Percentiles rank a stretch among this genome's conserved stretches.
phyloP scores from a whole-genome alignment of 2,113 vertebrate species.

The Gobius niger region DNA sequence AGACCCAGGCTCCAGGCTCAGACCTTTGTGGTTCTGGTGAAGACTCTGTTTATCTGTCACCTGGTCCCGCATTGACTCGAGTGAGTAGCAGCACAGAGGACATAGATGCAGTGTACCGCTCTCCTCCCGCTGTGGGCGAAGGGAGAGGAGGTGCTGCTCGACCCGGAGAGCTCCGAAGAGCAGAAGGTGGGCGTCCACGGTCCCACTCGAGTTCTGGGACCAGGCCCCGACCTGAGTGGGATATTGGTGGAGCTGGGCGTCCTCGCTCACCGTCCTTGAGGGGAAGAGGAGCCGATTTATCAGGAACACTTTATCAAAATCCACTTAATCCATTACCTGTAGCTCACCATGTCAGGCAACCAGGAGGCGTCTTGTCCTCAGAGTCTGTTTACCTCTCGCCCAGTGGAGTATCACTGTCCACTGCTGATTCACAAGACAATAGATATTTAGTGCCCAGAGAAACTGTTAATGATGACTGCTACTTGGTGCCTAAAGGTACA shows the following conservation, averaged over 20 bases:
- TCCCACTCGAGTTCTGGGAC: constrained; percentile 79
- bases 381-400: constrained; percentile 77
- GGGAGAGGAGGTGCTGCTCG: constrained; percentile 49
- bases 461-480: constrained; percentile 66
- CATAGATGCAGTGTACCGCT: constrained; percentile 71
- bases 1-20: constrained; percentile 53
- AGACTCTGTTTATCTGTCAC: constrained; percentile 68
- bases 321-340: constrained; percentile 55
- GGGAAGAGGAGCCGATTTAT: constrained; percentile 58
- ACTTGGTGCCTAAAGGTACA: constrained; percentile 74
- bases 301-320: constrained; percentile 68
- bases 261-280: constrained; percentile 75
- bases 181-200: constrained; percentile 71
- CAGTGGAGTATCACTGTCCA: constrained; percentile 51
- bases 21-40: constrained; percentile 27
- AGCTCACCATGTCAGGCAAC: constrained; percentile 55
- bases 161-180: constrained; percentile 57
- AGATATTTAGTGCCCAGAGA: constrained; percentile 71
- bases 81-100: constrained; percentile 53
- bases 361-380: constrained; percentile 46
- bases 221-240: constrained; percentile 73
- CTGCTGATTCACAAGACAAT: constrained; percentile 58
- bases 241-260: constrained; percentile 57
- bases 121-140: constrained; percentile 61
- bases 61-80: constrained; percentile 43